These are phyloP conservation scores for Eupithecia subfuscata DNA, from an alignment of 2,888 invertebrate genomes.

Conservation along the genomic window DNA sequence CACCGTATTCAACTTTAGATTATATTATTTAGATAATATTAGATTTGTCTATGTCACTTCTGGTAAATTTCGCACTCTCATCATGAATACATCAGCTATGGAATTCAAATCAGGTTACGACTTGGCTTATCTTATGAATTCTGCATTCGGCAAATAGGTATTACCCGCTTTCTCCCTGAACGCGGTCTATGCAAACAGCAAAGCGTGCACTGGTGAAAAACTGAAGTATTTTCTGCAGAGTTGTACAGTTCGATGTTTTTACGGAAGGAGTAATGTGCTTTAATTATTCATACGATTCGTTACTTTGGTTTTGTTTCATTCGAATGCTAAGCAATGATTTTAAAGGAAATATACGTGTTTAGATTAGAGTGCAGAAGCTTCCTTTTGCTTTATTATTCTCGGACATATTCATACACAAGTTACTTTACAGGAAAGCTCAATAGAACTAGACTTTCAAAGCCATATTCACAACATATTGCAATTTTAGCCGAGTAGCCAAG, in stretches of 20 bases:
- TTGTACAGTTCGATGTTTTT: conserved; percentile 37
- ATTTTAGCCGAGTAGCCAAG: background rate
- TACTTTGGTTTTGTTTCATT: conserved; percentile 31
- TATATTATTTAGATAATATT: too few species aligned
- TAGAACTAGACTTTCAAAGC: background rate
- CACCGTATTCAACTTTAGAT: too few species aligned
- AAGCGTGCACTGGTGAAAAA: conserved; percentile 40
- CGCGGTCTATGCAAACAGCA: conserved; percentile 33
- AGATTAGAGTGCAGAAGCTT: background rate
- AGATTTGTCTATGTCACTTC: too few species aligned
- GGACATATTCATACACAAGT: background rate
- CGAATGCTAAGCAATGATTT: conserved; percentile 32
- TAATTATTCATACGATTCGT: conserved; percentile 32
- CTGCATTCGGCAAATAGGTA: background rate
- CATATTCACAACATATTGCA: background rate
- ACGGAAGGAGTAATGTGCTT: conserved; percentile 33
- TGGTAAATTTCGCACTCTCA: background rate
- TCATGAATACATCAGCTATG: background rate
- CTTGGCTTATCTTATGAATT: background rate
- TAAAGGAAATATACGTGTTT: conserved; percentile 2
- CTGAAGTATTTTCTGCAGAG: conserved; percentile 36
- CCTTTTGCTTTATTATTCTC: background rate
- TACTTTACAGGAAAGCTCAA: background rate
- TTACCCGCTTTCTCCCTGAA: conserved; percentile 20
- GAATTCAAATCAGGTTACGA: background rate